Evolutionary conservation across 2,797 vertebrate species (phyloP).

Genomic region (Gymnopithys bicolor): DNA sequence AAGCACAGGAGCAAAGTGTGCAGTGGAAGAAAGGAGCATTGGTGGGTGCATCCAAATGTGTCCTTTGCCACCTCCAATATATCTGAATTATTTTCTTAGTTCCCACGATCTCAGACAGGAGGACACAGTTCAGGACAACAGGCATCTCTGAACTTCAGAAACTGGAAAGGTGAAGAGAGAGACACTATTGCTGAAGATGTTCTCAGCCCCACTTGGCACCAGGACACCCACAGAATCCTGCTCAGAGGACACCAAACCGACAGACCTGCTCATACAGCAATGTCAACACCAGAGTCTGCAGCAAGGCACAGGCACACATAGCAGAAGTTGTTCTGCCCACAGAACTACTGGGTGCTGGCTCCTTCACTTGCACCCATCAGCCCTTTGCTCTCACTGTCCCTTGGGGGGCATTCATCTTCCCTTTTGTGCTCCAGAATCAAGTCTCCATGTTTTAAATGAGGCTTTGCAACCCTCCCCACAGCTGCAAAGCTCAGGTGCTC

Average conservation of each 20-base stretch:
- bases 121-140: not conserved
- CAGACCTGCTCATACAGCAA: not conserved
- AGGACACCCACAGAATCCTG: not conserved
- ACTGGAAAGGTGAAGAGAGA: not conserved
- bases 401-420: not conserved
- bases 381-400: not conserved
- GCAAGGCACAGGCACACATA: not conserved
- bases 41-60: rapidly evolving
- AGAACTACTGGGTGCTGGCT: not conserved
- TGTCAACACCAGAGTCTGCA: not conserved
- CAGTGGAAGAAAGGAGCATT: not conserved
- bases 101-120: not conserved
- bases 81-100: not conserved
- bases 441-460: not conserved
- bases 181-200: not conserved
- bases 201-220: not conserved
- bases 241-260: rapidly evolving
- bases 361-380: not conserved
- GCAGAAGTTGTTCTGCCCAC: not conserved
- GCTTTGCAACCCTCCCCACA: not conserved
- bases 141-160: not conserved
- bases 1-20: not conserved
- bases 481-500: not conserved
- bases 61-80: not conserved
- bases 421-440: not conserved